phyloP scores from a whole-genome alignment of 2,113 vertebrate genomes.

The Monopterus albus region DNA sequence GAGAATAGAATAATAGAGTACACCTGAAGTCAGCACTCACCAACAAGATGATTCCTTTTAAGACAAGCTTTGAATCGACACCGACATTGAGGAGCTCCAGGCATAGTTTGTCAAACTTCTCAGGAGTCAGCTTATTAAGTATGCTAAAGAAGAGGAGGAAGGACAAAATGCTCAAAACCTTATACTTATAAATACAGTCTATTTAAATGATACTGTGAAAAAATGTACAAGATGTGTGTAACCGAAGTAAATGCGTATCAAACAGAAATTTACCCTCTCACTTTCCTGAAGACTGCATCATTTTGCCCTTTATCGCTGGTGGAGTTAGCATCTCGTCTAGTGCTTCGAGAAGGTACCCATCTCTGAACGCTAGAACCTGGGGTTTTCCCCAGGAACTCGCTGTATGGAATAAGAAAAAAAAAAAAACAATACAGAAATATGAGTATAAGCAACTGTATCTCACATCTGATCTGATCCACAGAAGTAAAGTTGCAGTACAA shows the following conservation, averaged over 20 bases:
- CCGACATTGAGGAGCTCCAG: constrained; percentile 99
- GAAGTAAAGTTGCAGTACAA: not conserved
- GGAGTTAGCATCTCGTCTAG: constrained; percentile 99
- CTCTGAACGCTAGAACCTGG: constrained; percentile 99
- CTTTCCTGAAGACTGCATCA: constrained; percentile 99
- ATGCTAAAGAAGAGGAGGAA: constrained; percentile 83
- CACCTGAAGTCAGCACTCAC: constrained; percentile 77
- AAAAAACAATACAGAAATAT: too few relatives aligned
- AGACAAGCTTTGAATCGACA: constrained; percentile 98
- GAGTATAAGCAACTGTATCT: too few relatives aligned
- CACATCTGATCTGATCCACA: not conserved
- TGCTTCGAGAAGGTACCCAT: constrained; percentile 99
- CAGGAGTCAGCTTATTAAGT: constrained; percentile 99
- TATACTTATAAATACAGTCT: too few relatives aligned
- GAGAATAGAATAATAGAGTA: not conserved
- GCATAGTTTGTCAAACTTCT: constrained; percentile 99
- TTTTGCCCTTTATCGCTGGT: constrained; percentile 96
- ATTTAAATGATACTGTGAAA: too few relatives aligned
- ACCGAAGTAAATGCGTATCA: not conserved
- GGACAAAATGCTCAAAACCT: not conserved
- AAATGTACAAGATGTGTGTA: not conserved
- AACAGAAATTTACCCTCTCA: constrained; percentile 90
- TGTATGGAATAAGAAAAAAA: constrained; percentile 63
- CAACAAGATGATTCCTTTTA: constrained; percentile 99
- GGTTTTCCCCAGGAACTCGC: constrained; percentile 99